Evolutionary conservation across 2,113 vertebrate genomes (phyloP).

Genomic region (Notiomystis cincta): DNA sequence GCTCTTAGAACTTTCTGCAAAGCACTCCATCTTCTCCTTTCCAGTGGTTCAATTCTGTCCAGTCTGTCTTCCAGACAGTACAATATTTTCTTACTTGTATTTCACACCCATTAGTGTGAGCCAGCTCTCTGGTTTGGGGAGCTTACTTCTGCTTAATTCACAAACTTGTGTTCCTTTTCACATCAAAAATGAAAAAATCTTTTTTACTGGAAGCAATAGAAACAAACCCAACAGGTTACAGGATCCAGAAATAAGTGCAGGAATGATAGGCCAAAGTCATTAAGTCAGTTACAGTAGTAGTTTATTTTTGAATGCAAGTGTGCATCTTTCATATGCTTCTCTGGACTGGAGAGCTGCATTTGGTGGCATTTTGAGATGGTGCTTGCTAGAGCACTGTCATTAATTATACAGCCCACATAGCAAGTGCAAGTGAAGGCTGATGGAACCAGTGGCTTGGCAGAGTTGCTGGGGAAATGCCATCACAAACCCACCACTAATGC

Average conservation of each 20-base stretch:
- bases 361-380: not conserved
- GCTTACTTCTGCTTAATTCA: not conserved
- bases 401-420: not conserved
- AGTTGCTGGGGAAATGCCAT: not conserved
- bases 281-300: not conserved
- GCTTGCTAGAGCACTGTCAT: not conserved
- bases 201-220: not conserved
- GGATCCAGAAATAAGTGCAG: not conserved
- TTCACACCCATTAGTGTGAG: accelerated
- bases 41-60: not conserved
- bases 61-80: not conserved
- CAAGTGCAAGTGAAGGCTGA: not conserved
- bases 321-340: not conserved
- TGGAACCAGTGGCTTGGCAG: not conserved
- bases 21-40: not conserved
- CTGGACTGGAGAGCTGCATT: not conserved
- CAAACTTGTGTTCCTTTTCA: not conserved
- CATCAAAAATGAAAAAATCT: not conserved
- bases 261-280: not conserved
- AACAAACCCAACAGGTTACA: not conserved
- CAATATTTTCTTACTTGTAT: not conserved
- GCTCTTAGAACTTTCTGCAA: not conserved
- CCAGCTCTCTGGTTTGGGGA: not conserved
- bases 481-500: not conserved
- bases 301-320: not conserved